These are phyloP conservation scores for Cygnus atratus DNA, from an alignment of 2,113 vertebrate species.

Conservation along the genomic window DNA sequence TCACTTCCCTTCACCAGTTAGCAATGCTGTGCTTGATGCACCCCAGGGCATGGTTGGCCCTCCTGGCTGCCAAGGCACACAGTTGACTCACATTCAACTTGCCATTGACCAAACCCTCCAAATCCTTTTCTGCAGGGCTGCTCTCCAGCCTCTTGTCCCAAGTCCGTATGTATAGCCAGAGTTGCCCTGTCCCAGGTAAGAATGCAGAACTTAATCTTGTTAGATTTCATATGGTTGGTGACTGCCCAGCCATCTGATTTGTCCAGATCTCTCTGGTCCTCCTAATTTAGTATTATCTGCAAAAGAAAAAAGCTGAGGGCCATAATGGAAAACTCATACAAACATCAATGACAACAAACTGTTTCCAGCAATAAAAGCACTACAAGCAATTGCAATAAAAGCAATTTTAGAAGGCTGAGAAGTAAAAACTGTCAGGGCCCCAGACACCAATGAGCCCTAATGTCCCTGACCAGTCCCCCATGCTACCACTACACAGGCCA, in stretches of 20 bases:
- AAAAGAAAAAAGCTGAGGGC: background rate
- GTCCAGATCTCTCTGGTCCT: background rate
- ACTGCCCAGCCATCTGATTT: background rate
- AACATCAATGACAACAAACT: background rate
- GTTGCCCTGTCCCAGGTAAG: background rate
- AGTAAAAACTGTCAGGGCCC: background rate
- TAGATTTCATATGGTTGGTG: background rate
- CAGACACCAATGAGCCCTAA: background rate
- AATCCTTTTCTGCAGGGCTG: background rate
- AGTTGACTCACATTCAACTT: background rate
- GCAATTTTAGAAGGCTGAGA: background rate
- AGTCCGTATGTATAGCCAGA: background rate
- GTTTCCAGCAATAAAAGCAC: background rate
- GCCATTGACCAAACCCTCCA: background rate
- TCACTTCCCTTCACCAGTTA: background rate
- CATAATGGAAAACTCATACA: background rate
- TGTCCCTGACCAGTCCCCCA: background rate
- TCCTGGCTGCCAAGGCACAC: background rate
- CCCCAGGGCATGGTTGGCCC: background rate
- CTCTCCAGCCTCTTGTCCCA: background rate
- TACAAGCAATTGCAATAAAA: background rate
- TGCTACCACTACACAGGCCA: background rate
- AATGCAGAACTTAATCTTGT: background rate
- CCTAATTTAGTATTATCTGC: background rate
- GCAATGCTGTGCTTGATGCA: background rate